A percentile compares a stretch with the other conserved stretches of the same genome.
Conservation (phyloP, 2,888 invertebrate species). For the Trissolcus japonicus region DNA sequence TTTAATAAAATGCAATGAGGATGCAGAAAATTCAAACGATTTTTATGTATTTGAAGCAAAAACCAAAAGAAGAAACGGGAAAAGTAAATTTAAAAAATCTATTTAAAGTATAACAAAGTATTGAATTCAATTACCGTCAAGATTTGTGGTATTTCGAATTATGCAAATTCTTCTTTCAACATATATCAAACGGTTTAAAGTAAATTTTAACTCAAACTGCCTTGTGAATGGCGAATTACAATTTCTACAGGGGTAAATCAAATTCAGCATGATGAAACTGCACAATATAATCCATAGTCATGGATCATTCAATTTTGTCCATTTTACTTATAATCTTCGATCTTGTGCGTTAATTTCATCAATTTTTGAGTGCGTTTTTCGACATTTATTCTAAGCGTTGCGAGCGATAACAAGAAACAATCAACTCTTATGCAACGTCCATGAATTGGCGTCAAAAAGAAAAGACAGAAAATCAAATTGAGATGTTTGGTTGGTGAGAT, state of each 20-base stretch:
- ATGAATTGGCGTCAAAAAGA: slow-evolving; percentile 21
- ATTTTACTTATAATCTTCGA: slow-evolving; percentile 24
- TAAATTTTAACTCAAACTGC: slow-evolving; percentile 51
- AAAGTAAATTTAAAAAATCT: not conserved
- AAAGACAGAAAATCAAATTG: slow-evolving; percentile 5
- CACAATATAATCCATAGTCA: slow-evolving; percentile 24
- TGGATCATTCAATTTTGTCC: slow-evolving; percentile 21
- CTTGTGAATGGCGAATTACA: slow-evolving; percentile 36
- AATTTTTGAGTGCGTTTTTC: slow-evolving; percentile 37
- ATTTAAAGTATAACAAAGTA: slow-evolving; percentile 13
- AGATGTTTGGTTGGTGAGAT: slow-evolving; percentile 27
- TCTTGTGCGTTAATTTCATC: slow-evolving; percentile 11
- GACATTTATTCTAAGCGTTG: slow-evolving; percentile 21
- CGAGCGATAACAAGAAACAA: not conserved
- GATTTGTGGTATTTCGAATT: slow-evolving; percentile 27
- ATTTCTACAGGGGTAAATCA: slow-evolving; percentile 21
- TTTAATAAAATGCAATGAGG: slow-evolving; percentile 38
- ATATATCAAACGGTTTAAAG: slow-evolving; percentile 39
- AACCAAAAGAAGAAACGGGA: not conserved
- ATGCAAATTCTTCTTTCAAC: slow-evolving; percentile 23
- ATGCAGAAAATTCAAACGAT: slow-evolving; percentile 30
- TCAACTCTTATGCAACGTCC: not conserved
- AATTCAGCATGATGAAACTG: slow-evolving; percentile 22
- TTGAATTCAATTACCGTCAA: slow-evolving; percentile 34
- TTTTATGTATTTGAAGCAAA: slow-evolving; percentile 21